These are phyloP conservation scores for Talpa occidentalis DNA, from an alignment of 2,113 vertebrate species.

Conservation along the genomic window DNA sequence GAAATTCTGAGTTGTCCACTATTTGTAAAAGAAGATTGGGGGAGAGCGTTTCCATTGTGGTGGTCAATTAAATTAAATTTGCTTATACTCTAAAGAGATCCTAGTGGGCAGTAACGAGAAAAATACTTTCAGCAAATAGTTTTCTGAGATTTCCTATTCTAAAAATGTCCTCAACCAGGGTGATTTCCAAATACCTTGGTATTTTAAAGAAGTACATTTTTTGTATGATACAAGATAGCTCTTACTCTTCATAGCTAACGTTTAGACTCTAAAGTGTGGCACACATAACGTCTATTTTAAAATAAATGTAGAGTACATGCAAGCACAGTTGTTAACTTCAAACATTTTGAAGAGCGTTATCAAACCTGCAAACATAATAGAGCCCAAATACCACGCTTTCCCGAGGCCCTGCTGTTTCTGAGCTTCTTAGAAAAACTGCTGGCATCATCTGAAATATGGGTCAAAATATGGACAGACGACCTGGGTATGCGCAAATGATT, in stretches of 20 bases:
- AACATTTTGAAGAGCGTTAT: background rate
- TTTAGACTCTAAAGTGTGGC: background rate
- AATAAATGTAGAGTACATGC: background rate
- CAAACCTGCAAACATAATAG: background rate
- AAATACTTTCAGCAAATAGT: conserved; percentile 12
- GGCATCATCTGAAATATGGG: background rate
- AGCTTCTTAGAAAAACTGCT: background rate
- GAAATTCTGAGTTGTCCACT: background rate
- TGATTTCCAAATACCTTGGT: conserved; percentile 27
- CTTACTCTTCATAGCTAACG: background rate
- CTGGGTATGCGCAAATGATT: background rate
- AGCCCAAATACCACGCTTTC: background rate
- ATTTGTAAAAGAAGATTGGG: background rate
- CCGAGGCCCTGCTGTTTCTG: background rate
- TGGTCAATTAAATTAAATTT: conserved; percentile 43
- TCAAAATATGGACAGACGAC: background rate
- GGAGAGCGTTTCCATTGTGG: background rate
- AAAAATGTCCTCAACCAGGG: background rate
- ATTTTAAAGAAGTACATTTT: conserved; percentile 60
- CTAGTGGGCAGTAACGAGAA: background rate
- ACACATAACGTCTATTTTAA: background rate
- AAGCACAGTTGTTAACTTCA: background rate
- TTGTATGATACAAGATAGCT: conserved; percentile 1
- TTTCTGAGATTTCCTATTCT: conserved; percentile 44
- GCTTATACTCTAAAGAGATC: background rate